These are phyloP conservation scores for Siphamia tubifer DNA, from an alignment of 2,113 vertebrate genomes.

Conservation along the genomic window DNA sequence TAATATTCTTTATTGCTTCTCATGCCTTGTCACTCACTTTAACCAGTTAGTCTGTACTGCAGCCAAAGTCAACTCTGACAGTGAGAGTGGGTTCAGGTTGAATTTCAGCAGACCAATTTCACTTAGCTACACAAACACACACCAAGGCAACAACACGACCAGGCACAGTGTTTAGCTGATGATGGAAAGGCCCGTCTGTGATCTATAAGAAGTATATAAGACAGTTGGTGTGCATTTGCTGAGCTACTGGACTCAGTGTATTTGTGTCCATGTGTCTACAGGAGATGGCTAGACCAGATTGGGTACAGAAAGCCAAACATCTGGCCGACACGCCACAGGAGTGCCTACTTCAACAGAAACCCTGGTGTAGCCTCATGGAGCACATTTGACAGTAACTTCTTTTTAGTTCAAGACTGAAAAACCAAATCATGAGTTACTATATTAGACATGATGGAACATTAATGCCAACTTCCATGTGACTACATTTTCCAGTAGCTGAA, in stretches of 20 bases:
- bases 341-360: conserved; percentile 10
- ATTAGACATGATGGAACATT: conserved; percentile 3
- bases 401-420: not conserved
- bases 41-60: conserved; percentile 25
- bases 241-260: conserved; percentile 38
- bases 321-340: conserved; percentile 46
- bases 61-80: conserved; percentile 64
- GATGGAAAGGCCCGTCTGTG: conserved; percentile 14
- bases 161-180: not conserved
- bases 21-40: conserved; percentile 49
- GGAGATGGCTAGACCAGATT: conserved; percentile 88
- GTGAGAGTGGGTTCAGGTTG: conserved; percentile 41
- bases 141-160: not conserved
- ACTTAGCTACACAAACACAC: conserved; percentile 56
- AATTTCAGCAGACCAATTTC: conserved; percentile 53
- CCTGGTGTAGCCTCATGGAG: not conserved
- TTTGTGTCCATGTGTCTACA: conserved; percentile 25
- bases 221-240: not conserved
- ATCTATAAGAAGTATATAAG: not conserved
- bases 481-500: not conserved
- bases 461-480: conserved; percentile 13
- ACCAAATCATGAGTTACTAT: not conserved
- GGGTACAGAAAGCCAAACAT: conserved; percentile 64
- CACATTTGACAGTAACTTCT: conserved; percentile 18
- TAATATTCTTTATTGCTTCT: conserved; percentile 34